Evolutionary conservation across 2,888 invertebrate genomes (phyloP).

Genomic region (Phrixothrix hirtus): DNA sequence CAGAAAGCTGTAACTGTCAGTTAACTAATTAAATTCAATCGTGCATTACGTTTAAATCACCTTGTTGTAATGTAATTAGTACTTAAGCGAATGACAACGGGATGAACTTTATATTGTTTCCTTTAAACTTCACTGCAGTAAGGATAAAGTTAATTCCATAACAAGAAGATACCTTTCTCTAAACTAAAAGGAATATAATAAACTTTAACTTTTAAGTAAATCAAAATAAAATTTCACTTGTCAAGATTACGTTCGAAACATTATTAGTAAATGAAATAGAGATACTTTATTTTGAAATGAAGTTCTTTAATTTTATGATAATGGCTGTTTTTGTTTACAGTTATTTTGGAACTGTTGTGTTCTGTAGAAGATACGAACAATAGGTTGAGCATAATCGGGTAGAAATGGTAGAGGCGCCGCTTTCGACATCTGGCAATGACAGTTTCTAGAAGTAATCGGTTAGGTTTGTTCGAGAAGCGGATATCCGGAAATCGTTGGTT

Average conservation of each 20-base stretch:
- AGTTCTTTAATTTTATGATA: slow-evolving; percentile 14
- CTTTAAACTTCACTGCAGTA: slow-evolving; percentile 22
- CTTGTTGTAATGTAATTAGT: slow-evolving; percentile 49
- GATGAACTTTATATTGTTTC: slow-evolving; percentile 42
- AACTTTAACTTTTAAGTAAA: too few species aligned
- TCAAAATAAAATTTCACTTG: too few species aligned
- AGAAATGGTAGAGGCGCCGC: slow-evolving; percentile 27
- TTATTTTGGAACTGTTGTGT: slow-evolving; percentile 28
- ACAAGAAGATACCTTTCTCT: slow-evolving; percentile 18
- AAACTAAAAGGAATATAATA: slow-evolving; percentile 15
- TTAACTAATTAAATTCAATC: slow-evolving; percentile 49
- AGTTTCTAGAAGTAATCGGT: slow-evolving; percentile 50
- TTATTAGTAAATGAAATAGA: too few species aligned
- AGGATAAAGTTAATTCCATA: slow-evolving; percentile 22
- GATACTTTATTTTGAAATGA: too few species aligned
- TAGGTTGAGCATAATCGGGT: slow-evolving; percentile 22
- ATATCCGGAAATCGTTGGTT: slow-evolving; percentile 47
- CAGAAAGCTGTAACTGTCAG: slow-evolving; percentile 32
- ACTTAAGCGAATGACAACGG: slow-evolving; percentile 40
- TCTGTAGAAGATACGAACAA: slow-evolving; percentile 28
- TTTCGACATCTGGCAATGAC: slow-evolving; percentile 50
- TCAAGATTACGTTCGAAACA: too few species aligned
- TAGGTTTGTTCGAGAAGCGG: slow-evolving; percentile 47
- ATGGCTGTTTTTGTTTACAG: slow-evolving; percentile 11
- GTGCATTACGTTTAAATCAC: slow-evolving; percentile 46